Conservation (phyloP, 92 coral and sea anemone genomes). For the Desmophyllum pertusum region DNA sequence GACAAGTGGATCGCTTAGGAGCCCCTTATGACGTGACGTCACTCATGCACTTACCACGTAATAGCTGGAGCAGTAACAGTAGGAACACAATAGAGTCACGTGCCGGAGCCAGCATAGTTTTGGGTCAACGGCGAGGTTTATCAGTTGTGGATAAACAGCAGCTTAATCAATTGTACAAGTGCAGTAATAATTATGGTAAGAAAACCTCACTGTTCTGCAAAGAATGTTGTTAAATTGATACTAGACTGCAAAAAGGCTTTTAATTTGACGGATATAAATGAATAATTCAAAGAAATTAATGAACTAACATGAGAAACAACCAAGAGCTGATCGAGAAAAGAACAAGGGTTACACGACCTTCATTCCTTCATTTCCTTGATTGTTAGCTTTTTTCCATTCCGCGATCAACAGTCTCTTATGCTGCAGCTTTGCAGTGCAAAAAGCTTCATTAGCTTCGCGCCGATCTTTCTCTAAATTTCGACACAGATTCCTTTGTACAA, state of each 20-base stretch:
- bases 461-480: too few species aligned
- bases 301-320: too few species aligned
- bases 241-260: not conserved
- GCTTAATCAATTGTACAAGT: constrained; percentile 78
- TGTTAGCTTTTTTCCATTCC: too few species aligned
- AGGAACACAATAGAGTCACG: constrained; percentile 78
- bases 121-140: constrained; percentile 61
- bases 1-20: constrained; percentile 70
- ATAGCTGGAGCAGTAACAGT: constrained; percentile 70
- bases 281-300: too few species aligned
- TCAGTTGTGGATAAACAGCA: constrained; percentile 83
- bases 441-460: too few species aligned
- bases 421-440: too few species aligned
- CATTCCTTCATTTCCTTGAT: too few species aligned
- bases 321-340: too few species aligned
- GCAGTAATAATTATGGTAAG: constrained; percentile 54
- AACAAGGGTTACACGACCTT: too few species aligned
- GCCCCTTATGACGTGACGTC: constrained; percentile 90
- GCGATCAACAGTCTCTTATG: too few species aligned
- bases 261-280: too few species aligned
- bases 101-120: constrained; percentile 70
- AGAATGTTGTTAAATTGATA: not conserved
- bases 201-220: not conserved
- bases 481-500: too few species aligned
- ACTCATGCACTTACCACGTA: constrained; percentile 78